A percentile compares a stretch with the other conserved stretches of the same genome.
phyloP scores from a whole-genome alignment of 2,888 invertebrate genomes.

The Vandiemenella viatica region DNA sequence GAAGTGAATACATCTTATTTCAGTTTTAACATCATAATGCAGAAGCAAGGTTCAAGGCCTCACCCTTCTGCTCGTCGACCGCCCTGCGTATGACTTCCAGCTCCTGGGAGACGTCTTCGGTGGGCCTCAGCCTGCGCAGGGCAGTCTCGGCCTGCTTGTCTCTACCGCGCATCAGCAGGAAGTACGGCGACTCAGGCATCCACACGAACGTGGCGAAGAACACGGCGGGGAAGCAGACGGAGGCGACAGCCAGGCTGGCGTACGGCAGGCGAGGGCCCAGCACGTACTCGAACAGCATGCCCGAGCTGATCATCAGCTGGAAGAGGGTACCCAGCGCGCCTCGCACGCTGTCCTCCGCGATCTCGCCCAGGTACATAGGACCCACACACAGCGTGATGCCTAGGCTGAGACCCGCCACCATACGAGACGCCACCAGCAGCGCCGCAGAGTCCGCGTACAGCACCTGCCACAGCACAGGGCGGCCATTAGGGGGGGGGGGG shows the following conservation, averaged over 20 bases:
- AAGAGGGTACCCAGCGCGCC: conserved; percentile 35
- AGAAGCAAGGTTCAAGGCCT: no score
- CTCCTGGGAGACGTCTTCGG: conserved; percentile 41
- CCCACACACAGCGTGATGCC: conserved; percentile 32
- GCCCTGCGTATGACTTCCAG: no score
- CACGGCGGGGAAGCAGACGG: conserved; percentile 42
- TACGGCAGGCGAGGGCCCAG: conserved; percentile 59
- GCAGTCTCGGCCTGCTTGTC: conserved; percentile 45
- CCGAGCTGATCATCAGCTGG: conserved; percentile 53
- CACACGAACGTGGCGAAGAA: conserved; percentile 46
- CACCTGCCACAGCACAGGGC: conserved; percentile 62
- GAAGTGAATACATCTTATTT: no score
- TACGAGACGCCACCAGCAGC: conserved; percentile 28
- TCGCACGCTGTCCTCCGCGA: conserved; percentile 37
- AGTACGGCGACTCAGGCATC: conserved; percentile 73
- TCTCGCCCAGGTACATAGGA: conserved; percentile 44
- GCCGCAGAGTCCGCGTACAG: conserved; percentile 20
- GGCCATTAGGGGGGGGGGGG: conserved; percentile 61
- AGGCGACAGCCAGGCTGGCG: conserved; percentile 40
- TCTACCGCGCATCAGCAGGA: conserved; percentile 41
- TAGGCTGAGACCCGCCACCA: conserved; percentile 31
- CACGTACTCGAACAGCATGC: conserved; percentile 51
- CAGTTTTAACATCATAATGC: no score
- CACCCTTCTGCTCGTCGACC: no score
- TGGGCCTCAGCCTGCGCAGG: conserved; percentile 49